Evolutionary conservation across 2,113 vertebrate genomes (phyloP).

Genomic region (Cettia cetti): DNA sequence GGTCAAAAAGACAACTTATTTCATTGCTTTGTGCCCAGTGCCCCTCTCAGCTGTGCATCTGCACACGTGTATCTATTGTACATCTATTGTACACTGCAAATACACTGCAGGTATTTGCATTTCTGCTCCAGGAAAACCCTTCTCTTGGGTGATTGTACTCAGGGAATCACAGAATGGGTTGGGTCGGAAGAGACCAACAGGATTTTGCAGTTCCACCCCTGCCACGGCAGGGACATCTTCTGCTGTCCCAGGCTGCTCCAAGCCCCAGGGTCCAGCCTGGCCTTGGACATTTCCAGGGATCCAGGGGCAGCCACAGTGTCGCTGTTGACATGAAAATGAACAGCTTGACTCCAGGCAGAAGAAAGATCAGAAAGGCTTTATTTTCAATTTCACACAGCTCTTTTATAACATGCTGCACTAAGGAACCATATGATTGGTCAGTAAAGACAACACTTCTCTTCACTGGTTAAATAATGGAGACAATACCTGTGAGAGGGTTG

Average conservation of each 20-base stretch:
- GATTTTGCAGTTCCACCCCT: not conserved
- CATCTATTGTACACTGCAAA: too few species aligned
- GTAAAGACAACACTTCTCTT: too few species aligned
- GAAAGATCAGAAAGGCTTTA: too few species aligned
- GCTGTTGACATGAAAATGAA: too few species aligned
- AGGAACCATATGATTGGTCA: too few species aligned
- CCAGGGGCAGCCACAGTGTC: too few species aligned
- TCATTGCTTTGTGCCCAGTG: not conserved
- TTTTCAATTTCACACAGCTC: too few species aligned
- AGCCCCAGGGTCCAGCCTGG: not conserved
- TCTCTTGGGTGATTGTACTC: not conserved
- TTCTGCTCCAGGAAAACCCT: not conserved
- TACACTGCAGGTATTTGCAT: not conserved
- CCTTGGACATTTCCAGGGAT: not conserved
- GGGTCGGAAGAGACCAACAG: not conserved
- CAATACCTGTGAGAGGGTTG: too few species aligned
- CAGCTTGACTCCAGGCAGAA: too few species aligned
- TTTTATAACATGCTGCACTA: too few species aligned
- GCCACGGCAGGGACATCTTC: not conserved
- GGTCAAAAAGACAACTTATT: not conserved
- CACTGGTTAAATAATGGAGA: too few species aligned
- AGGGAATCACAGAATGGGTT: not conserved
- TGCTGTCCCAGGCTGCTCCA: not conserved
- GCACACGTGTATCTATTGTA: rapidly evolving
- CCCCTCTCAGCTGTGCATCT: not conserved